Evolutionary conservation across 2,888 invertebrate species (phyloP).

Genomic region (Plagodis dolabraria): DNA sequence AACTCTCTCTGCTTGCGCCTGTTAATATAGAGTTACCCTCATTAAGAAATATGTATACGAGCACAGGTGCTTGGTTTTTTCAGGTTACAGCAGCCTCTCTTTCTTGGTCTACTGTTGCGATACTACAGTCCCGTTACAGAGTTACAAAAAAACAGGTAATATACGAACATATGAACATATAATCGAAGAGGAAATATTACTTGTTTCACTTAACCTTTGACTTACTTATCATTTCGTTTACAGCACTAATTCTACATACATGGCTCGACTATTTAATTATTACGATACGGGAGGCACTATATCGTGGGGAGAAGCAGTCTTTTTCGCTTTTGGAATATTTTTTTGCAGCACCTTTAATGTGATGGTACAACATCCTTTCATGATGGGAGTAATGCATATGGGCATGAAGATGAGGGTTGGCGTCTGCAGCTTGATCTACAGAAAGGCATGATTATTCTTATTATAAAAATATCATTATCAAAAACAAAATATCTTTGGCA

Average conservation of each 20-base stretch:
- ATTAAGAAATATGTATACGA: background rate
- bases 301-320: constrained; percentile 86
- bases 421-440: constrained; percentile 92
- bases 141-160: constrained; percentile 39
- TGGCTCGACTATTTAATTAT: constrained; percentile 86
- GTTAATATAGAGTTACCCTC: too few relatives aligned
- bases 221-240: background rate
- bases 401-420: constrained; percentile 94
- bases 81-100: constrained; percentile 87
- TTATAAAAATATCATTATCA: too few relatives aligned
- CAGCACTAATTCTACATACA: constrained; percentile 73
- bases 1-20: too few relatives aligned
- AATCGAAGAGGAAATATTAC: too few relatives aligned
- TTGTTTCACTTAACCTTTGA: too few relatives aligned
- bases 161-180: too few relatives aligned
- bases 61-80: background rate
- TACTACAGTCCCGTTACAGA: constrained; percentile 84
- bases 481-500: too few relatives aligned
- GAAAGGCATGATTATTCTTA: constrained; percentile 86
- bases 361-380: constrained; percentile 88
- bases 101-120: constrained; percentile 85
- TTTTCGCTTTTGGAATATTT: constrained; percentile 88
- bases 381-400: constrained; percentile 89
- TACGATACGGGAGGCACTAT: constrained; percentile 81
- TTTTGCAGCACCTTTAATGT: constrained; percentile 86